phyloP scores from a whole-genome alignment of 1,140 invertebrate species.

The Helicoverpa armigera region DNA sequence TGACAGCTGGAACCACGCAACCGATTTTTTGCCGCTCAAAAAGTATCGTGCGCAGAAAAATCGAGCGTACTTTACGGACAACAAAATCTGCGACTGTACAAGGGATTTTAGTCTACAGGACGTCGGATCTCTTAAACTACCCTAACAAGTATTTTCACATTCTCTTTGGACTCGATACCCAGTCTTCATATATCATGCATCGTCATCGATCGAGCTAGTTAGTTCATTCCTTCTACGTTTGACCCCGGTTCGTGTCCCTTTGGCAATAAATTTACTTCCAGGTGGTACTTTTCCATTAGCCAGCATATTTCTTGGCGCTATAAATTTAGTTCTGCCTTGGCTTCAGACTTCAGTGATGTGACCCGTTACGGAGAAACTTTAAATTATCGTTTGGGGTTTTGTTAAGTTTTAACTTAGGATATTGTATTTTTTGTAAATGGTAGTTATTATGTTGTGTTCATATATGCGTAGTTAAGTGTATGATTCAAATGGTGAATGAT shows the following conservation, averaged over 20 bases:
- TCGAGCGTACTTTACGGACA: too few species aligned
- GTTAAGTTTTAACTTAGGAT: not conserved
- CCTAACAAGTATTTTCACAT: not conserved
- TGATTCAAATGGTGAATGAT: too few species aligned
- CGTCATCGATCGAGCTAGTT: slow-evolving; percentile 22
- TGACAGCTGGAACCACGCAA: too few species aligned
- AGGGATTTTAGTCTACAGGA: too few species aligned
- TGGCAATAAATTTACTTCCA: slow-evolving; percentile 25
- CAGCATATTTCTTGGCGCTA: slow-evolving; percentile 18
- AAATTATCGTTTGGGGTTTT: not conserved
- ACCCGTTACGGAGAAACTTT: not conserved
- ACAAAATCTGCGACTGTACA: too few species aligned
- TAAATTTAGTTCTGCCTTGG: slow-evolving; percentile 5
- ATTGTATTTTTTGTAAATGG: too few species aligned
- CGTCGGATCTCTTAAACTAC: too few species aligned
- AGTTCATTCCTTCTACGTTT: slow-evolving; percentile 1
- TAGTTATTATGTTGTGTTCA: too few species aligned
- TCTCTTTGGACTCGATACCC: not conserved
- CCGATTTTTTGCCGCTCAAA: too few species aligned
- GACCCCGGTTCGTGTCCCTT: slow-evolving; percentile 15
- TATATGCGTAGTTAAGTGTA: too few species aligned
- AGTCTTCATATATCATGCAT: slow-evolving; percentile 32
- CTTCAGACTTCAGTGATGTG: not conserved
- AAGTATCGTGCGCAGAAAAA: too few species aligned
- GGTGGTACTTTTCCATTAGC: slow-evolving; percentile 38